Evolutionary conservation across 1,140 invertebrate genomes (phyloP), one percentile per base, ranked within the genome.

Genomic region (Drosophila biarmipes): DNA sequence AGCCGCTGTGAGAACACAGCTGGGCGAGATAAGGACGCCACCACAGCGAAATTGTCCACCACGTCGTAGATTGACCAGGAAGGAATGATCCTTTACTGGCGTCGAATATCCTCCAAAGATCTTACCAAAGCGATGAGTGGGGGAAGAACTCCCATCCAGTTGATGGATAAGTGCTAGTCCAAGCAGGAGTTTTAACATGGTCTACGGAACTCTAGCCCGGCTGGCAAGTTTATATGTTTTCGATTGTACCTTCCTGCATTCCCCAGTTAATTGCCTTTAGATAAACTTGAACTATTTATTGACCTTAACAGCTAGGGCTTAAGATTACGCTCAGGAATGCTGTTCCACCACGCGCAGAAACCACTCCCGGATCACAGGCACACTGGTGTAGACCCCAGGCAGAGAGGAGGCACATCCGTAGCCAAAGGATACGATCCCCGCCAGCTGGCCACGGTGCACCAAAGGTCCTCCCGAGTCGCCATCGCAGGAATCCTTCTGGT

Each of bases 1-100:
- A 4, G 90, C 90, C 0, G 90, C 90, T 0, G 90, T 91, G 4
- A 91, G 63, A 0, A 91, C 90, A 58, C 90, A 91, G n/a, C 42
- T 75, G 10, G 76, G 69, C n/a, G 90, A 73, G 15, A 90, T 73
- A 10, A 91, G 31, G 1, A 46, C 53, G 0, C 90, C 90, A n/a
- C 76, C 81, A 19, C 90, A 91, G 3, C 14, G 35, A 14, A 91
- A 87, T 0, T 4, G 1, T 0, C 54, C 52, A 11, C 52, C 34
- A 14, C 54, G 61, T 31, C 74, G 76, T 10, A 91, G 31, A 34
- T 74, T 91, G 1, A 91, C 74, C 40, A 91, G 21, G 51, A 78
- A 87, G 0, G 85, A 75, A 54, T 79, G 67, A 7, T 73, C 24
- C 2, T 2, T 7, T 7, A 87, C 42, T 2, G 15, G 4, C 0